Percentiles rank a stretch among this genome's conserved stretches.
Conservation (phyloP, 2,888 invertebrate genomes). For the Auanema freiburgensis region DNA sequence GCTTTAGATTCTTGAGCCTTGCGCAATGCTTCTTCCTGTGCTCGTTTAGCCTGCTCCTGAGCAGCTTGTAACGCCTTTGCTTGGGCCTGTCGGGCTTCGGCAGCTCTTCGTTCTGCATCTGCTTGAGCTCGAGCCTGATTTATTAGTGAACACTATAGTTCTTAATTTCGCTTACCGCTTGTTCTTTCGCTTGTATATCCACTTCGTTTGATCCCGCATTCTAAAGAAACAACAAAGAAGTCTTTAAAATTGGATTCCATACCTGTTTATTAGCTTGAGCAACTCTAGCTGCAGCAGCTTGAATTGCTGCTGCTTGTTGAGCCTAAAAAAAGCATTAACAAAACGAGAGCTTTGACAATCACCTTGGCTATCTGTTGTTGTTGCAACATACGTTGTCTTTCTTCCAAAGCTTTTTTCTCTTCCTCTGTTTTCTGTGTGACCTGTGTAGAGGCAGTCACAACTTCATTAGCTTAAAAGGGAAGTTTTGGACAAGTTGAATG, state of each 20-base stretch:
- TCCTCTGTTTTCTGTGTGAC: conserved; percentile 31
- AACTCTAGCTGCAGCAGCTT: conserved; percentile 40
- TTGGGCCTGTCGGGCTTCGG: conserved; percentile 15
- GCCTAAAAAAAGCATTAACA: conserved; percentile 13
- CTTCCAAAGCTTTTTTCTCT: conserved; percentile 36
- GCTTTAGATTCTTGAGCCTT: conserved; percentile 11
- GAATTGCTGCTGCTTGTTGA: conserved; percentile 42
- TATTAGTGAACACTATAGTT: neutral
- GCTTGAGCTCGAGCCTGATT: conserved; percentile 13
- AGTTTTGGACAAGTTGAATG: neutral
- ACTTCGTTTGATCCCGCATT: conserved; percentile 9
- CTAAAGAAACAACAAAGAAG: neutral
- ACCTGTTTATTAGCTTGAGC: conserved; percentile 24
- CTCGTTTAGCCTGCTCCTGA: conserved; percentile 28
- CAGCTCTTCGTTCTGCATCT: conserved; percentile 19
- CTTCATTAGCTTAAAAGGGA: conserved; percentile 31
- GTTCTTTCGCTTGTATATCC: conserved; percentile 13
- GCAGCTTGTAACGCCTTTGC: conserved; percentile 21
- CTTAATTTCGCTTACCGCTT: conserved; percentile 1
- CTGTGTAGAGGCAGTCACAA: conserved; percentile 23
- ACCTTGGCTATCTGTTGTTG: conserved; percentile 37
- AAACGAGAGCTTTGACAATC: neutral
- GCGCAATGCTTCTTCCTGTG: conserved; percentile 7
- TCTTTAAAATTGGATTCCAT: neutral
- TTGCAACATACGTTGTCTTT: conserved; percentile 35